A percentile compares a stretch with the other conserved stretches of the same genome.
These are phyloP conservation scores for Rhamphomyia laevipes DNA, from an alignment of 2,888 invertebrate species.

Conservation along the genomic window DNA sequence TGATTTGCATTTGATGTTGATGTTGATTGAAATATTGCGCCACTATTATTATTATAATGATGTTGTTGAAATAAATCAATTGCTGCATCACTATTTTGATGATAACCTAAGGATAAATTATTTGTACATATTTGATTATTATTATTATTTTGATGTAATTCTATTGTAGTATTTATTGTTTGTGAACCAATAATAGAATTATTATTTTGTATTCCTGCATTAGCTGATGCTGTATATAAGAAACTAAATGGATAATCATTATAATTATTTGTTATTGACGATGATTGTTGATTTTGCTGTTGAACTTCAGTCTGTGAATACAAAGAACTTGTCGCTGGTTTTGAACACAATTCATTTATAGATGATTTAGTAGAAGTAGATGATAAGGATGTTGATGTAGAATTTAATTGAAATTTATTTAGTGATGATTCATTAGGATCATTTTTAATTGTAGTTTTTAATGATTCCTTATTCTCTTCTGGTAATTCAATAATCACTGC, in stretches of 20 bases:
- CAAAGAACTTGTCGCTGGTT: slow-evolving; percentile 14
- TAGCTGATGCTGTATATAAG: slow-evolving; percentile 14
- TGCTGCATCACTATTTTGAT: slow-evolving; percentile 6
- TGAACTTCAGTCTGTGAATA: slow-evolving; percentile 12
- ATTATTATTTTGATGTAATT: background rate
- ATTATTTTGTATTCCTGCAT: background rate
- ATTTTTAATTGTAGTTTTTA: too few relatives aligned
- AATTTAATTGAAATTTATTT: background rate
- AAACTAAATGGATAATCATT: slow-evolving; percentile 26
- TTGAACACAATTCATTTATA: slow-evolving; percentile 7
- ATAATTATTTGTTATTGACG: slow-evolving; percentile 15
- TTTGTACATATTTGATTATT: background rate
- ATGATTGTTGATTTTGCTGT: slow-evolving; percentile 8
- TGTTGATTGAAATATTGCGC: slow-evolving; percentile 10
- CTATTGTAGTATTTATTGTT: background rate
- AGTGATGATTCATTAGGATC: too few relatives aligned
- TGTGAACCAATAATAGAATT: background rate
- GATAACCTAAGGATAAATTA: background rate
- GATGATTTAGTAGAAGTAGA: background rate
- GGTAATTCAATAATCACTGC: too few relatives aligned
- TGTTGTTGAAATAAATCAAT: slow-evolving; percentile 14
- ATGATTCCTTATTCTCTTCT: too few relatives aligned
- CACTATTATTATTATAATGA: slow-evolving; percentile 14
- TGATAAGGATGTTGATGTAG: slow-evolving; percentile 8
- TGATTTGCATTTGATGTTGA: slow-evolving; percentile 23